These are phyloP conservation scores for Lasioglossum calceatum DNA, from an alignment of 2,888 invertebrate species.

Conservation along the genomic window DNA sequence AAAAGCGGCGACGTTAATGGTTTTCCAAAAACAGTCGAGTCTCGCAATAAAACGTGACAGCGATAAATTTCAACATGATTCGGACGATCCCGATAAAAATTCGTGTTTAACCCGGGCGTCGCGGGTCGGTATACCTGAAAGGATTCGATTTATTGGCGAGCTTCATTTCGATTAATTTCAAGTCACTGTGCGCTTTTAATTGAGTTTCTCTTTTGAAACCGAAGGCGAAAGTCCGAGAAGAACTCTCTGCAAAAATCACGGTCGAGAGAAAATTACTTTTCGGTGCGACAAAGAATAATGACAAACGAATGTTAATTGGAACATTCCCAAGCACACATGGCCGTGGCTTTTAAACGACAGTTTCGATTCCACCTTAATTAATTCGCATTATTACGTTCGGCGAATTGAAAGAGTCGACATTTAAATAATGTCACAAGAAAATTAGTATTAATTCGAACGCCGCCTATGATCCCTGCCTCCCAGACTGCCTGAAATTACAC, in stretches of 20 bases:
- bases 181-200: neutral
- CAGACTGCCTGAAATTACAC: slow-evolving; percentile 32
- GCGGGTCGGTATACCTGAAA: neutral
- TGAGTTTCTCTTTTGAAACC: neutral
- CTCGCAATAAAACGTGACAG: slow-evolving; percentile 19
- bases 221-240: neutral
- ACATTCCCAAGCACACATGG: neutral
- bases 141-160: neutral
- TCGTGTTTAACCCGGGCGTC: neutral
- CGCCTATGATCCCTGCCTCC: neutral
- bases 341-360: neutral
- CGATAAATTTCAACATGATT: slow-evolving; percentile 31
- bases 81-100: slow-evolving; percentile 7
- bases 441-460: slow-evolving; percentile 17
- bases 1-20: slow-evolving; percentile 28
- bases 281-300: neutral
- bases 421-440: slow-evolving; percentile 34
- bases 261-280: neutral
- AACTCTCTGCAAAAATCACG: neutral
- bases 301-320: neutral
- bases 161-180: neutral
- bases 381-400: neutral
- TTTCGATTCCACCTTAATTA: slow-evolving; percentile 17
- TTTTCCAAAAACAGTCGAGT: slow-evolving; percentile 24
- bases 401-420: neutral